These are phyloP conservation scores for Labeo calbasu DNA, from an alignment of 2,797 vertebrate genomes.

Conservation along the genomic window DNA sequence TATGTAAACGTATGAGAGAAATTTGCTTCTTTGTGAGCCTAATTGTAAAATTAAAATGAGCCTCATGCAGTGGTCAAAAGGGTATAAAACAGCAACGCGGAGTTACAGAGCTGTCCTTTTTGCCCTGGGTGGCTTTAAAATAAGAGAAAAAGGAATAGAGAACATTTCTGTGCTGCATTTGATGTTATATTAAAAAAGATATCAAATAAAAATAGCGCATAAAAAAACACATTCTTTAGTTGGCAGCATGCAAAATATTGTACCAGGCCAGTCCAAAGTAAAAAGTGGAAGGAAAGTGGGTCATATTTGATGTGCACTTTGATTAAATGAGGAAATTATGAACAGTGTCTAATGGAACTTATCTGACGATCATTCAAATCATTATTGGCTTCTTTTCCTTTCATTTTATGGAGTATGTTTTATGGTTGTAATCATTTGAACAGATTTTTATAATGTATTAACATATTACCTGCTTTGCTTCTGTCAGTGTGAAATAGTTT, in stretches of 20 bases:
- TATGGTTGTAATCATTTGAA: slow-evolving; percentile 68
- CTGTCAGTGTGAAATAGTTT: slow-evolving; percentile 79
- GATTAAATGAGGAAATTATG: slow-evolving; percentile 35
- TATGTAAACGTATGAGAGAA: slow-evolving; percentile 10
- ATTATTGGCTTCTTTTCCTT: slow-evolving; percentile 59
- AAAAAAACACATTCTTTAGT: slow-evolving; percentile 28
- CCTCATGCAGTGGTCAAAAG: slow-evolving; percentile 9
- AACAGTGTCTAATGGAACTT: slow-evolving; percentile 30
- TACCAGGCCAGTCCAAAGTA: slow-evolving; percentile 13
- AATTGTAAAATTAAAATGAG: slow-evolving; percentile 15
- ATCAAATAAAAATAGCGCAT: slow-evolving; percentile 32
- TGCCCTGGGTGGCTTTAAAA: slow-evolving; percentile 13
- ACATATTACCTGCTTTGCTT: slow-evolving; percentile 78
- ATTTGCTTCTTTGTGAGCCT: slow-evolving; percentile 8
- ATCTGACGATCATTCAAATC: slow-evolving; percentile 56
- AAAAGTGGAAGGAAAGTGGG: slow-evolving; percentile 3
- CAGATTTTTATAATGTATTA: slow-evolving; percentile 75
- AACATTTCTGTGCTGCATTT: slow-evolving; percentile 14
- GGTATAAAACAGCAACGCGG: neutral
- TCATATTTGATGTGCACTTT: slow-evolving; percentile 25
- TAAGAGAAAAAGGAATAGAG: slow-evolving; percentile 26
- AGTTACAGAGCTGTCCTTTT: neutral
- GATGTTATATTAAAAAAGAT: slow-evolving; percentile 35
- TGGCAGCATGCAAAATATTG: slow-evolving; percentile 27
- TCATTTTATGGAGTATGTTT: slow-evolving; percentile 58